Evolutionary conservation across 2,113 vertebrate genomes (phyloP), one percentile per base, ranked within the genome.

Genomic region (Tenrec ecaudatus): DNA sequence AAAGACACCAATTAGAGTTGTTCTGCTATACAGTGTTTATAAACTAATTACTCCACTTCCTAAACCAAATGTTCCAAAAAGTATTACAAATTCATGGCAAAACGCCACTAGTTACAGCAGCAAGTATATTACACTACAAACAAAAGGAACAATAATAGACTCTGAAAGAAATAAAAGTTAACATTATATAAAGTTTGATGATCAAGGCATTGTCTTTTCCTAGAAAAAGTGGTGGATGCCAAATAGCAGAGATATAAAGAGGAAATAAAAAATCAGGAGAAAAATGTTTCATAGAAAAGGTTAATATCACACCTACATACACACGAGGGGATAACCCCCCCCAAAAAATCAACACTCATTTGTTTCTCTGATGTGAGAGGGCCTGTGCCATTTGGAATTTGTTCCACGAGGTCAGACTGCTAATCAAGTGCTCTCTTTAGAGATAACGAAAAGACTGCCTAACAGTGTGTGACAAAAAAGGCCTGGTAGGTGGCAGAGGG

Each of bases 41-140:
- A 89, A 43, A 60, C 97, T 98, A 99, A 99, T 99, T 98, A 98
- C 98, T 96, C 98, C 96, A 98, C 98, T 99, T 99, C 98, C 99
- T 98, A 99, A 98, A 98, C 97, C 96, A 97, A 98, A 98, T 97
- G 98, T 98, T 98, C 98, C 98, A 98, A 98, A 53, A 98, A 98
- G 97, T 96, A 95, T 79, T 94, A 97, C 97, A 97, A 98, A 98
- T 98, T 97, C 97, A 97, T 97, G 98, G 98, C 98, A 98, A 97
- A 96, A 95, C 57, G 98, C 98, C 98, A 98, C 85, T 95, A 92
- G 95, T 25, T 91, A 86, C 91, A 89, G 87, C 43, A 81, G 89
- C 94, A 88, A 97, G 85, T 16, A 86, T 20, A 40, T 19, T 60
- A 87, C 76, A 95, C 82, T 78, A 93, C 89, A 90, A 75, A 95